Evolutionary conservation across 2,797 vertebrate genomes (phyloP), one percentile per base, ranked within the genome.

Genomic region (Natrix natrix): DNA sequence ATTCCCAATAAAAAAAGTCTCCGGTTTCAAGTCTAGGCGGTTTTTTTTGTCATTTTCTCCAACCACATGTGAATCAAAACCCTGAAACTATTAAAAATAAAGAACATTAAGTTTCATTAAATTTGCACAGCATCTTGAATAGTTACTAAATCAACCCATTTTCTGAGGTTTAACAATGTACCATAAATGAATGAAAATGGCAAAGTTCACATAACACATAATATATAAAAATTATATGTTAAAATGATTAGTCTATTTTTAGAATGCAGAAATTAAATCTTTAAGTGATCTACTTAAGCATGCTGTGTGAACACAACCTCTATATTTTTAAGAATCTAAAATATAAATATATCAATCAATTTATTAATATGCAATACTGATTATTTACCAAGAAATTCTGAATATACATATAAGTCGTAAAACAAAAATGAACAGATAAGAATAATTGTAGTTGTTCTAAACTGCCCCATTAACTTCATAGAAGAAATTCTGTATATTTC

Each of bases 371-470:
- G 4, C 17, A 91, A 2, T 83, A 26, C 24, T 63, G 93, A 94
- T 95, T 94, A 90, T 56, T 54, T 92, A 90, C 78, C 26, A 24
- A 52, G 26, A 78, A 88, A 88, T 61, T 28, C 63, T 32, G 6
- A 92, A 22, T 59, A 48, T 10, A 61, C 3, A 57, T 17, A 48
- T 66, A 11, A 88, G 56, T 13, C 48, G 37, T 12, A 0, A 94
- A 94, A 22, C 57, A 17, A 86, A 66, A 95, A 22, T 24, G 60
- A 89, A 22, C 63, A 13, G 1, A 20, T 10, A 89, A 92, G 7
- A 5, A 20, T 32, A 16, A 89, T 24, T 78, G n/a, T 60, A 78
- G 14, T 37, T 89, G 37, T 20, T 59, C 16, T 56, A 74, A 59
- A n/a, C 24, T 59, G 20, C 78, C 91, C 56, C 87, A 83, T 5